Evolutionary conservation across 1,140 invertebrate genomes (phyloP).

Genomic region (Cherax quadricarinatus): DNA sequence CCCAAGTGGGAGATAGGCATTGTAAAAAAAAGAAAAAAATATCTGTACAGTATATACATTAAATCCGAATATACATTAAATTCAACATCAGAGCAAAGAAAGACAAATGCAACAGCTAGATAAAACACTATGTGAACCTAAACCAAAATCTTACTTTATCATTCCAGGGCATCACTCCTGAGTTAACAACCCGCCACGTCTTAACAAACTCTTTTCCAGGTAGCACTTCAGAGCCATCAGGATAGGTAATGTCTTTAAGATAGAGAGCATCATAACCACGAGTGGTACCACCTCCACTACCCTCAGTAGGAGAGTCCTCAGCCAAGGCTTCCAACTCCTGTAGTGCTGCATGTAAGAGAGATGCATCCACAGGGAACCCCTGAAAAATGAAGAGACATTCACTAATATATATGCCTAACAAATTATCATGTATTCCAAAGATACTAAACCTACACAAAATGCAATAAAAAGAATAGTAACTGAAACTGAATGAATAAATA

Average conservation of each 20-base stretch:
- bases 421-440: no score
- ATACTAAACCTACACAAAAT: no score
- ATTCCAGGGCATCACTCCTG: conserved; percentile 54
- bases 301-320: conserved; percentile 55
- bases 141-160: conserved; percentile 38
- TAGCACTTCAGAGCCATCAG: conserved; percentile 56
- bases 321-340: conserved; percentile 52
- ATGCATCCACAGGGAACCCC: conserved; percentile 59
- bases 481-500: not conserved
- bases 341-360: conserved; percentile 49
- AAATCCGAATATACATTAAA: no score
- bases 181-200: conserved; percentile 51
- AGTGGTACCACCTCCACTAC: not conserved
- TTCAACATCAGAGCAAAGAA: no score
- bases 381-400: not conserved
- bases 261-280: conserved; percentile 49
- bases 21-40: no score
- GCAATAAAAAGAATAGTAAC: no score
- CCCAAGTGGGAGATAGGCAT: no score
- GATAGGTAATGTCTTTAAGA: conserved; percentile 46
- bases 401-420: not conserved
- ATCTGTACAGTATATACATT: no score
- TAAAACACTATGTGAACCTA: no score
- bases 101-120: no score
- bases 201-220: conserved; percentile 46